Percentiles rank a stretch among this genome's conserved stretches.
phyloP scores from a whole-genome alignment of 2,113 vertebrate genomes.

The Phasianus colchicus region DNA sequence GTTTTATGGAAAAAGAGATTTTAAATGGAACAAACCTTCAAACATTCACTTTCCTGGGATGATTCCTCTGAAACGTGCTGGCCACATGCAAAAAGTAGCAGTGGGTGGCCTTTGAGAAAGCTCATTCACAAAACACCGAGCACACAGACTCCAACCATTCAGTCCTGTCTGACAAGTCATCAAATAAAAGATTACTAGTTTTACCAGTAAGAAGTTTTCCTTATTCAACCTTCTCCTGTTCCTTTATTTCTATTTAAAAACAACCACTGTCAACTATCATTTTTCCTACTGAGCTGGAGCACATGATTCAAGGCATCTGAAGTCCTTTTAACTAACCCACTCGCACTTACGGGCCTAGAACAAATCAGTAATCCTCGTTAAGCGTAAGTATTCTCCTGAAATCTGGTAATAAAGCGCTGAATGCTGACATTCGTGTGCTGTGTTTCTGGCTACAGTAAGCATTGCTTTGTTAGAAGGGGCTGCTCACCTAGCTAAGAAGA shows the following conservation, averaged over 20 bases:
- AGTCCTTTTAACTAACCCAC: neutral
- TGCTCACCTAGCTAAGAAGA: conserved; percentile 2
- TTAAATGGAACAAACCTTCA: neutral
- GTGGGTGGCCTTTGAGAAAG: neutral
- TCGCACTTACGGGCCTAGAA: neutral
- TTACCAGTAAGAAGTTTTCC: conserved; percentile 25
- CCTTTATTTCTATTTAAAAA: neutral
- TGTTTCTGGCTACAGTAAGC: neutral
- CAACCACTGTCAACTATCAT: neutral
- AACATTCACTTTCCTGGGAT: neutral
- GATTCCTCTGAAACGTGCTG: neutral
- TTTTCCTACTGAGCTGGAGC: neutral
- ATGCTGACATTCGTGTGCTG: neutral
- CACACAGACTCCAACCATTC: neutral
- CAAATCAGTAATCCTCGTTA: neutral
- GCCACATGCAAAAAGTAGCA: neutral
- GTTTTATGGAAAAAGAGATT: neutral
- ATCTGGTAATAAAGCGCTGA: neutral
- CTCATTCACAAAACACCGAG: neutral
- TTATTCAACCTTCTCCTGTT: neutral
- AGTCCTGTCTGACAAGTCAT: conserved; percentile 41
- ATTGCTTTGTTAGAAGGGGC: neutral
- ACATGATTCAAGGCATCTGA: neutral
- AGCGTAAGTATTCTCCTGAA: neutral
- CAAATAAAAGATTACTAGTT: conserved; percentile 31